phyloP scores from a whole-genome alignment of 1,140 invertebrate genomes.

The Ridgeia piscesae region DNA sequence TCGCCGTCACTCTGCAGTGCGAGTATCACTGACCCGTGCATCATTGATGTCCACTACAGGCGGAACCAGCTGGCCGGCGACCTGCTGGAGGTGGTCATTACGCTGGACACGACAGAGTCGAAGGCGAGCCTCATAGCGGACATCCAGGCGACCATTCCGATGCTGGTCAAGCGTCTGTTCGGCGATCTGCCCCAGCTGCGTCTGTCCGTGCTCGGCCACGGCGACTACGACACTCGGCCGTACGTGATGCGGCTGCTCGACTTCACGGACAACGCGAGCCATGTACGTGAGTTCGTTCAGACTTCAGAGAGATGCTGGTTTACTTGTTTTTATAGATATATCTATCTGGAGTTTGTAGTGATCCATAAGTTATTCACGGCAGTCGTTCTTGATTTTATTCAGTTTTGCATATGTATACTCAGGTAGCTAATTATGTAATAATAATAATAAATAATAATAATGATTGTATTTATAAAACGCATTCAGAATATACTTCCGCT shows the following conservation, averaged over 20 bases:
- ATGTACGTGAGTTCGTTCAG: neutral
- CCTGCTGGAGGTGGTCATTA: neutral
- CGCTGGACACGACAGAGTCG: neutral
- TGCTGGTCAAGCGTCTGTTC: slow-evolving; percentile 47
- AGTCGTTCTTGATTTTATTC: too few relatives aligned
- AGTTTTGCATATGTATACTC: too few relatives aligned
- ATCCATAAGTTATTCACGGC: too few relatives aligned
- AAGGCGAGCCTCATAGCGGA: neutral
- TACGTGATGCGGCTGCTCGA: slow-evolving; percentile 43
- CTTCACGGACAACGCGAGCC: neutral
- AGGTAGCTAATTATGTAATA: too few relatives aligned
- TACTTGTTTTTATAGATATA: neutral
- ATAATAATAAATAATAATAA: too few relatives aligned
- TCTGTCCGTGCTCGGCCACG: slow-evolving; percentile 47
- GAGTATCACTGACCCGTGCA: neutral
- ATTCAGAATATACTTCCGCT: too few relatives aligned
- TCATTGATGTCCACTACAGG: neutral
- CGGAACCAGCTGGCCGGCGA: neutral
- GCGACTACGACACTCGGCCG: slow-evolving; percentile 42
- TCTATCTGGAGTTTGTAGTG: neutral
- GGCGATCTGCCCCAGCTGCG: slow-evolving; percentile 48
- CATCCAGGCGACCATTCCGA: slow-evolving; percentile 32
- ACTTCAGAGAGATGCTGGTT: neutral
- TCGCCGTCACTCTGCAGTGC: neutral
- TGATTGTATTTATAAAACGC: too few relatives aligned